Evolutionary conservation across 2,888 invertebrate species (phyloP), one percentile per base, ranked within the genome.

Genomic region (Lasioglossum pauxillum): DNA sequence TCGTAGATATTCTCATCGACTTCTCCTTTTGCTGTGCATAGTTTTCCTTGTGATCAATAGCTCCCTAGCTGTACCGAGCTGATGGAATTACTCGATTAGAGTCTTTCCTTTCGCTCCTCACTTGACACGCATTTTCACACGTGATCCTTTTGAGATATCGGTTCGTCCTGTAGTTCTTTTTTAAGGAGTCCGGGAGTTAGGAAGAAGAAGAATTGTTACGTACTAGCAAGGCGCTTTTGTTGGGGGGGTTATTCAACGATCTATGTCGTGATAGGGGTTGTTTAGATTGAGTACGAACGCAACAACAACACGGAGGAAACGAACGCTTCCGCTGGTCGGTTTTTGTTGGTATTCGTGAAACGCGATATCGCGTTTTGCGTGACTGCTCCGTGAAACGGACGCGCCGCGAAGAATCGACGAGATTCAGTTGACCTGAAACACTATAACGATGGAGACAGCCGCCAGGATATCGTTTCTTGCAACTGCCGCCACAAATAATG

Each of bases 351-450:
- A 57, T 80, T 75, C 49, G 49, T 64, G 41, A 31, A 74, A 35
- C 41, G 16, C 35, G 74, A 67, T 77, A 64, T 75, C 78, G 44
- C 44, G 44, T 80, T 86, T 81, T 75, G 74, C 38, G 71, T 57
- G 74, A 80, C 74, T 73, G 57, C 69, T 80, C 75, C 46, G 44
- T 44, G 64, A 71, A 78, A 69, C 38, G 69, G 53, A 60, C 49
- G 46, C n/a, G n/a, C 46, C 53, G 78, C 57, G 76, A 76, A 69
- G 74, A 82, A 82, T 86, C 78, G 46, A 76, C 60, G 49, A 27
- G 72, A 79, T 73, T 79, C 76, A 60, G 35, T 73, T 85, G 78
- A 81, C 78, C 46, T 60, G 75, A 49, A 76, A 75, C 46, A 23
- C 57, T 41, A 10, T 19, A 46, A 67, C 72, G 74, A 73, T 49